Evolutionary conservation across 2,797 vertebrate genomes (phyloP).

Genomic region (Nyctibius grandis): DNA sequence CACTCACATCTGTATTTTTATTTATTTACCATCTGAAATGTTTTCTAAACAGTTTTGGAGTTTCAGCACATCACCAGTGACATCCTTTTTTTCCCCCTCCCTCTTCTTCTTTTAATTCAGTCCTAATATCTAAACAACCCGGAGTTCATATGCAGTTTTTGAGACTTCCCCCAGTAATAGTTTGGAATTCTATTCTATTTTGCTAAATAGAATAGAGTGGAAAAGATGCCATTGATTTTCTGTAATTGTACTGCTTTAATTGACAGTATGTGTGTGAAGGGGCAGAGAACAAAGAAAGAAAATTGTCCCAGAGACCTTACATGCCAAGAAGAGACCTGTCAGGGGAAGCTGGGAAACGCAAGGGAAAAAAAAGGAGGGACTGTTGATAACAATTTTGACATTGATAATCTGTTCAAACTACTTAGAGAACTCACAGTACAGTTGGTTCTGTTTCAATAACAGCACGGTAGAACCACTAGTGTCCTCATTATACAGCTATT

Average conservation of each 20-base stretch:
- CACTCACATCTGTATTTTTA: neutral
- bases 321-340: neutral
- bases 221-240: neutral
- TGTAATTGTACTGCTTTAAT: neutral
- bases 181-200: neutral
- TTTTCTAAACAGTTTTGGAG: neutral
- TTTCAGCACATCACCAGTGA: neutral
- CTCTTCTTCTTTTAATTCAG: neutral
- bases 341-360: neutral
- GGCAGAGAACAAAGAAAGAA: neutral
- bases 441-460: neutral
- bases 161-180: neutral
- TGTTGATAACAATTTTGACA: neutral
- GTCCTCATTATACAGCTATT: neutral
- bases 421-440: neutral
- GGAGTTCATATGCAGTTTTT: neutral
- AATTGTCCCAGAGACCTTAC: neutral
- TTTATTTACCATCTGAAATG: neutral
- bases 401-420: neutral
- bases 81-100: rapidly evolving
- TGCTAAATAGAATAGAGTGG: neutral
- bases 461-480: neutral
- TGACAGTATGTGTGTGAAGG: neutral
- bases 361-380: neutral
- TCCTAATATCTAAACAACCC: neutral